Conservation (phyloP, 2,888 invertebrate species). For the Aphidius colemani region DNA sequence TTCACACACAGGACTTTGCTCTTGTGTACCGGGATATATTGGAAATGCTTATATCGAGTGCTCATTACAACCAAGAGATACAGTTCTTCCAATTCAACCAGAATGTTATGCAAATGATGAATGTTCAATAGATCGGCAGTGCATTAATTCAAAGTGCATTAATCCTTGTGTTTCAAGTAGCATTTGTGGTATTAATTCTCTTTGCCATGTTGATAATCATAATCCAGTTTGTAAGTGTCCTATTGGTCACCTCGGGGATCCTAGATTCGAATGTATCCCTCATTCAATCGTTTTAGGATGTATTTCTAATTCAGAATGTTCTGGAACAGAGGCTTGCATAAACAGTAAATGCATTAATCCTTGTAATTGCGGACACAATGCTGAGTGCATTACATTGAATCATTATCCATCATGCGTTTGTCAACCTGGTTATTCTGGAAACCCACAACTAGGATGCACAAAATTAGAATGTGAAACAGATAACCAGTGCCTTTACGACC, state of each 20-base stretch:
- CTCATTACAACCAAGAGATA: slow-evolving; percentile 56
- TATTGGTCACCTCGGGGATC: slow-evolving; percentile 75
- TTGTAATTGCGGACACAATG: slow-evolving; percentile 82
- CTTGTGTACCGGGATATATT: slow-evolving; percentile 76
- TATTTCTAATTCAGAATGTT: slow-evolving; percentile 79
- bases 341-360: slow-evolving; percentile 81
- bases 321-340: slow-evolving; percentile 80
- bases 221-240: slow-evolving; percentile 82
- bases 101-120: slow-evolving; percentile 82
- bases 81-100: slow-evolving; percentile 53
- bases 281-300: slow-evolving; percentile 74
- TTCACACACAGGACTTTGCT: slow-evolving; percentile 78
- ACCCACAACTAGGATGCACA: slow-evolving; percentile 80
- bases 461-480: slow-evolving; percentile 82
- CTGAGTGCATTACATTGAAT: slow-evolving; percentile 79
- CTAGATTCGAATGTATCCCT: slow-evolving; percentile 74
- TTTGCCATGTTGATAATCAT: slow-evolving; percentile 80
- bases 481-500: slow-evolving; percentile 77
- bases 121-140: slow-evolving; percentile 75
- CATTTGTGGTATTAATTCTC: slow-evolving; percentile 79
- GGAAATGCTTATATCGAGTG: slow-evolving; percentile 84
- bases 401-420: slow-evolving; percentile 88
- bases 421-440: slow-evolving; percentile 80
- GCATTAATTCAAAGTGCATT: slow-evolving; percentile 75
- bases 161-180: slow-evolving; percentile 75